A percentile compares a stretch with the other conserved stretches of the same genome.
Evolutionary conservation across 1,140 invertebrate genomes (phyloP).

Genomic region (Diabrotica virgifera): DNA sequence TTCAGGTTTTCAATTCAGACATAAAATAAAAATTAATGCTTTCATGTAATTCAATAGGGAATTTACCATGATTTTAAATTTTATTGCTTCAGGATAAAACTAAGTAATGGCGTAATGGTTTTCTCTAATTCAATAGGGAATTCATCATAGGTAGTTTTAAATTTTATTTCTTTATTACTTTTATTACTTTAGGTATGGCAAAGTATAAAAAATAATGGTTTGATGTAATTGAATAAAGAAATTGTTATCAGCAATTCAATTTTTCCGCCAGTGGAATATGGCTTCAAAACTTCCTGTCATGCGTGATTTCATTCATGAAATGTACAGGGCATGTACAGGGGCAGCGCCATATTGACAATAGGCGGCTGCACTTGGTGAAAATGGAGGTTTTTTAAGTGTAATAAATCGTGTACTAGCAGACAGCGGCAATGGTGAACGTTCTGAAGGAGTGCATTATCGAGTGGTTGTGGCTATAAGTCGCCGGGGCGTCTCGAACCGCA

Average conservation of each 20-base stretch:
- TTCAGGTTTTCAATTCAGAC: too few species aligned
- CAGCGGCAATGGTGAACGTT: conserved; percentile 24
- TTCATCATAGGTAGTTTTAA: too few species aligned
- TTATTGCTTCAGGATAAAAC: too few species aligned
- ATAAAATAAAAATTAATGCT: too few species aligned
- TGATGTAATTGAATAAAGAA: too few species aligned
- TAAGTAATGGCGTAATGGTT: too few species aligned
- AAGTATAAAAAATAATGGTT: too few species aligned
- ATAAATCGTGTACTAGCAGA: conserved; percentile 19
- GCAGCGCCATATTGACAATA: conserved; percentile 44
- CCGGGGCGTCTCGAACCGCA: background rate
- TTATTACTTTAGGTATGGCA: too few species aligned
- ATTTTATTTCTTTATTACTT: too few species aligned
- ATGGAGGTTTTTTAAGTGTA: conserved; percentile 33
- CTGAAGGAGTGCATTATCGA: conserved; percentile 6
- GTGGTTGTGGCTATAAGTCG: conserved; percentile 9
- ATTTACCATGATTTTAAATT: too few species aligned
- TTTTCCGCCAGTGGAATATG: background rate
- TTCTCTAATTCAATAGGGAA: too few species aligned
- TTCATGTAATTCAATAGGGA: too few species aligned
- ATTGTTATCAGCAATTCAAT: background rate
- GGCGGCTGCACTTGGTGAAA: conserved; percentile 40
- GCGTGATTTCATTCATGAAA: conserved; percentile 28
- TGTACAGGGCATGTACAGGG: conserved; percentile 29
- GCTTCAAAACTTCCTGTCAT: conserved; percentile 35